Conservation (phyloP, 2,797 vertebrate species). For the Bucorvus abyssinicus region DNA sequence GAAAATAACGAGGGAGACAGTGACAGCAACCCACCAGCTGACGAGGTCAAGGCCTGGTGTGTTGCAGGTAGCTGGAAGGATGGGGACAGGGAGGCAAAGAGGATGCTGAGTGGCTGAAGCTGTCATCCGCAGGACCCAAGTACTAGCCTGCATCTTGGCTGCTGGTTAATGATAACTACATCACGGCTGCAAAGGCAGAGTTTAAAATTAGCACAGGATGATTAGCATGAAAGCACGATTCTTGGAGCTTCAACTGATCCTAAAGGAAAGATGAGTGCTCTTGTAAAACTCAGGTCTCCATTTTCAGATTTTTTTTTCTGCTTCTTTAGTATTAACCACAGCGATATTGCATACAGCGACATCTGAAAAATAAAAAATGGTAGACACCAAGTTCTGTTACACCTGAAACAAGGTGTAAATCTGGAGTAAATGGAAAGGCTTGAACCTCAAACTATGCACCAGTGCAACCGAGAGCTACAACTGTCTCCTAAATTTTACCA, state of each 20-base stretch:
- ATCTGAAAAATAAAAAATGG: background rate
- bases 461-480: background rate
- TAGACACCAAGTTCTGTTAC: background rate
- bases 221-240: background rate
- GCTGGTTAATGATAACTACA: background rate
- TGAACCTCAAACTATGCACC: background rate
- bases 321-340: background rate
- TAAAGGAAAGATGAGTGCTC: background rate
- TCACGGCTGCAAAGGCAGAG: background rate
- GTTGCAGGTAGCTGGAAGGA: background rate
- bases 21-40: background rate
- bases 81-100: background rate
- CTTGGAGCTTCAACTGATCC: background rate
- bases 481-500: background rate
- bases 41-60: rapidly evolving
- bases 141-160: background rate
- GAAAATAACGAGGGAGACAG: background rate
- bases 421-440: background rate
- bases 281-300: background rate
- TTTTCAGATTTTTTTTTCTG: background rate
- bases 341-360: background rate
- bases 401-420: background rate
- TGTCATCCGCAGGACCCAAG: background rate
- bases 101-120: background rate
- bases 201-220: background rate